Evolutionary conservation across 2,888 invertebrate genomes (phyloP).

Genomic region (Eupithecia tripunctaria): DNA sequence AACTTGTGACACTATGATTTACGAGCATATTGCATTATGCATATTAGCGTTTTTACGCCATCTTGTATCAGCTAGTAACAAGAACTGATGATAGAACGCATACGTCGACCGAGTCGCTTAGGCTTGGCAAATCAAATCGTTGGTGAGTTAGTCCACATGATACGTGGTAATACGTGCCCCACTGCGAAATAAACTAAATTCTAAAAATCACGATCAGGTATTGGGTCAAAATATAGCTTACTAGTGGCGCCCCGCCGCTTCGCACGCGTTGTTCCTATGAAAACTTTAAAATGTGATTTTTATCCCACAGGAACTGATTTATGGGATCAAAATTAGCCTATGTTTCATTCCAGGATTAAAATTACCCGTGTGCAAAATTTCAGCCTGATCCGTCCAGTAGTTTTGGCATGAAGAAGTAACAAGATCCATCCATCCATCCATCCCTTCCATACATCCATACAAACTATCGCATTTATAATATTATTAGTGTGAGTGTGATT

Average conservation of each 20-base stretch:
- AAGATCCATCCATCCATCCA: no score
- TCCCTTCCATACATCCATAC: no score
- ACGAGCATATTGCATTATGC: conserved; percentile 4
- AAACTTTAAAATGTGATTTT: background rate
- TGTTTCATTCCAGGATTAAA: no score
- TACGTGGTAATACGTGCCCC: background rate
- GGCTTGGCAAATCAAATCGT: background rate
- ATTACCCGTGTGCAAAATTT: no score
- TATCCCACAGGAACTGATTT: no score
- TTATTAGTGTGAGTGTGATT: no score
- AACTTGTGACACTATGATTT: conserved; percentile 8
- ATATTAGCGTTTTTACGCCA: background rate
- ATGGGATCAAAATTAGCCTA: no score
- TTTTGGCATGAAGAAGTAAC: no score
- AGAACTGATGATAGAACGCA: background rate
- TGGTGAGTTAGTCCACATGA: background rate
- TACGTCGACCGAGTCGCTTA: background rate
- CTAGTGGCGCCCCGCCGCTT: no score
- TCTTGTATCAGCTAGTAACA: background rate
- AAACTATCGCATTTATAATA: no score
- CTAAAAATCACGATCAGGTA: background rate
- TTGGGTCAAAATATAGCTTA: background rate
- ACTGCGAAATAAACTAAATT: background rate
- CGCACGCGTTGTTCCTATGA: no score
- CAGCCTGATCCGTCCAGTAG: no score